Evolutionary conservation across 2,888 invertebrate genomes (phyloP).

Genomic region (Ctenicera cuprea): DNA sequence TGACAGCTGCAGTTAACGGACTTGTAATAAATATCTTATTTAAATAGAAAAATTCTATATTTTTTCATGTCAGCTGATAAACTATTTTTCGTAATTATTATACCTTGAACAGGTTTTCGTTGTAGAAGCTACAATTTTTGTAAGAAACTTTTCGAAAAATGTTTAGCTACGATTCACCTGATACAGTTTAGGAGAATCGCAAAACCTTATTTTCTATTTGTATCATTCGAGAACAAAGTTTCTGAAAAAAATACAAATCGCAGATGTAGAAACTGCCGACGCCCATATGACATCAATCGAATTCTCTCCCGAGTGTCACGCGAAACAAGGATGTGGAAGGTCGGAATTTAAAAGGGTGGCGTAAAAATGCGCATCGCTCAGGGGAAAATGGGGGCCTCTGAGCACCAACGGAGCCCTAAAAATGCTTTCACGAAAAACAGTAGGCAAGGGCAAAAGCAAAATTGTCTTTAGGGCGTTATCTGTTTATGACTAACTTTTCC

Average conservation of each 20-base stretch:
- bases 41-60: no score
- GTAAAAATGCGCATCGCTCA: constrained; percentile 16
- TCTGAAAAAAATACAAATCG: constrained; percentile 1
- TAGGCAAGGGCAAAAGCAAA: not conserved
- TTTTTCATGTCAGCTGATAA: no score
- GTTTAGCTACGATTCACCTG: no score
- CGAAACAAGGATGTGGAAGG: constrained; percentile 12
- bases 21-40: no score
- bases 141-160: no score
- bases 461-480: not conserved
- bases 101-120: no score
- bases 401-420: constrained; percentile 5
- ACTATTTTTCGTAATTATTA: no score
- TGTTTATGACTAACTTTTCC: constrained; percentile 5
- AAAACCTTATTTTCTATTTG: no score
- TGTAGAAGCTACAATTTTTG: no score
- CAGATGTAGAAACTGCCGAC: constrained; percentile 6
- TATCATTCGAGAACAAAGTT: not conserved
- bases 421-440: constrained; percentile 14
- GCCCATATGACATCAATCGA: constrained; percentile 23
- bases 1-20: no score
- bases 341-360: constrained; percentile 16
- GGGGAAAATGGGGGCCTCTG: not conserved
- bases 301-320: constrained; percentile 7
- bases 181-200: no score